Evolutionary conservation across 2,888 invertebrate genomes (phyloP), one percentile per base, ranked within the genome.

Genomic region (Phengaris alcon): DNA sequence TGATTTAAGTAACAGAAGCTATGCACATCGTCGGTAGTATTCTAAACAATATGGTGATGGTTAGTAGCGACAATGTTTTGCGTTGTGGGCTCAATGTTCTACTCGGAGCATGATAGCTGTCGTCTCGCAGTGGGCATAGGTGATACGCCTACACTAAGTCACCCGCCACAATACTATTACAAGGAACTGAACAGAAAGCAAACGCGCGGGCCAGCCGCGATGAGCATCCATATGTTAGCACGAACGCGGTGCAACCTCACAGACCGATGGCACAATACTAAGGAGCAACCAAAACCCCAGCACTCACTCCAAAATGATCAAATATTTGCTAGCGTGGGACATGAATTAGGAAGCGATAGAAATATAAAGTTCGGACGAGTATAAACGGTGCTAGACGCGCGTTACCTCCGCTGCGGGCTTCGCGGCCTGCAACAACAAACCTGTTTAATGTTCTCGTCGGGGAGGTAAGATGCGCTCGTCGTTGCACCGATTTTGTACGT

Each of bases 391-490:
- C 82, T 85, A 85, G 85, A 82, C 85, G 83, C 81, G 86, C 81
- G 86, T 90, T 95, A 95, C 95, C 95, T 95, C 95, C 86, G 94
- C 94, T 91, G 95, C 95, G 93, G 95, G 95, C 94, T 95, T 95
- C 93, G 94, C 94, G 93, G 95, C 95, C 95, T 95, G 95, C 86
- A 95, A 95, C 94, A 95, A 94, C 93, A 94, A 87, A 90, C 85
- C 86, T 10, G 35, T 72, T 72, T 72, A 72, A 51, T 69, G 69
- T 48, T 54, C 68, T 68, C 22, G 64, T 35, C 52, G n/a, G 15
- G 6, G 5, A 9, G 70, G 15, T 48, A n/a, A n/a, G 46, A 15
- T 46, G 22, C 15, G 35, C 54, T 35, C 22, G 22, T 10, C 51
- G 5, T 70, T 48, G 70, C 51, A 70, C 69, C 69, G 59, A 22